These are phyloP conservation scores for Haliclystus octoradiatus DNA, from an alignment of 30 jellyfish, hydroid and myxozoan genomes.

Conservation along the genomic window DNA sequence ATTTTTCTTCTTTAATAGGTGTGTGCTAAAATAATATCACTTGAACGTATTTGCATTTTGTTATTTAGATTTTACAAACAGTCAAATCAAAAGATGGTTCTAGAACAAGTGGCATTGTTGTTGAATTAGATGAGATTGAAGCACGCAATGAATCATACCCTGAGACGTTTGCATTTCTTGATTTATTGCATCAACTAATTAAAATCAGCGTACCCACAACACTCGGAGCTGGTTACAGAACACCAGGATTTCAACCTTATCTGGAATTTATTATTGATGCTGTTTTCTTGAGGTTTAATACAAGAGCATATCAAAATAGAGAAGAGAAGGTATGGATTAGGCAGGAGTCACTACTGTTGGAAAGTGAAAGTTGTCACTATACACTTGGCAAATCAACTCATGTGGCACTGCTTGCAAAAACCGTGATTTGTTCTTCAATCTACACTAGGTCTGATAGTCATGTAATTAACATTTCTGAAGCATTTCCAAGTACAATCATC, in stretches of 20 bases:
- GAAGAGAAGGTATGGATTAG: conserved; percentile 51
- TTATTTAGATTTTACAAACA: conserved; percentile 31
- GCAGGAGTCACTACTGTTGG: too few relatives aligned
- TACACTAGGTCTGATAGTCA: too few relatives aligned
- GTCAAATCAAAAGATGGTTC: conserved; percentile 8
- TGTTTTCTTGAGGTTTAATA: conserved; percentile 65
- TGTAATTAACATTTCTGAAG: too few relatives aligned
- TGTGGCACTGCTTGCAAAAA: too few relatives aligned
- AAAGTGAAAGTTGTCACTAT: too few relatives aligned
- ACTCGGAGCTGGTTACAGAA: conserved; percentile 91
- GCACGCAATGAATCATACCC: conserved; percentile 80
- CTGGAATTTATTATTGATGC: conserved; percentile 51
- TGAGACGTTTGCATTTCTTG: conserved; percentile 69
- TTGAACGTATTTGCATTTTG: too few relatives aligned
- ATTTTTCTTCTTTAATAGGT: neutral
- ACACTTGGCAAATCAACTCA: too few relatives aligned
- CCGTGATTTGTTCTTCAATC: too few relatives aligned
- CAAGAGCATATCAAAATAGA: conserved; percentile 71
- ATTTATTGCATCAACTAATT: conserved; percentile 39
- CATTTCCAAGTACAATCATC: too few relatives aligned
- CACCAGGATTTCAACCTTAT: conserved; percentile 88
- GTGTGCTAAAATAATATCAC: too few relatives aligned
- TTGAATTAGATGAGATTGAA: conserved; percentile 75
- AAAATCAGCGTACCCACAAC: conserved; percentile 69
- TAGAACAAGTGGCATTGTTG: conserved; percentile 54